These are phyloP conservation scores for Taeniopygia guttata DNA, from an alignment of 2,797 vertebrate genomes.

Conservation along the genomic window DNA sequence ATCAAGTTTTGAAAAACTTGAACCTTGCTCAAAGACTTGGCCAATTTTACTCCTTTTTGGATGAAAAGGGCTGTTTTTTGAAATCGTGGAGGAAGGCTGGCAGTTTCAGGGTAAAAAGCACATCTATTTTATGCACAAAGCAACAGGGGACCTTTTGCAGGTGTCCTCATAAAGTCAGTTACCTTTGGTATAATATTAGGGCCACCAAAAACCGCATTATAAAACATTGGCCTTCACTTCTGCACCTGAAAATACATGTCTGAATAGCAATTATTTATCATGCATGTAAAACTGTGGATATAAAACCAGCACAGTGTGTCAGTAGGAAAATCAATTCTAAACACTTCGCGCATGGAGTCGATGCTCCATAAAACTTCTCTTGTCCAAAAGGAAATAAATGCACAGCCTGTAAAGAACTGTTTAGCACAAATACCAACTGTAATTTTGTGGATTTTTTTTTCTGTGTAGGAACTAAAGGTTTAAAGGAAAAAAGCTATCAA, in stretches of 20 bases:
- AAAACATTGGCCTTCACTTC: not conserved
- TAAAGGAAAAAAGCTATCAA: not conserved
- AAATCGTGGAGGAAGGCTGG: not conserved
- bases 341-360: not conserved
- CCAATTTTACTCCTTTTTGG: not conserved
- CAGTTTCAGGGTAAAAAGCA: not conserved
- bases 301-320: not conserved
- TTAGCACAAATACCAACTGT: not conserved
- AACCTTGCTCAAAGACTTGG: not conserved
- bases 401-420: not conserved
- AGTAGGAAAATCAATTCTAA: not conserved
- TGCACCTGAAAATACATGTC: not conserved
- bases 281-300: not conserved
- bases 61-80: not conserved
- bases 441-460: not conserved
- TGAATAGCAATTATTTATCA: not conserved
- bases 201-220: not conserved
- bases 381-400: not conserved
- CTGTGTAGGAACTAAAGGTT: not conserved
- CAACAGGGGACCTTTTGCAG: not conserved
- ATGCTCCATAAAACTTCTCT: constrained; percentile 5
- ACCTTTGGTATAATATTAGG: not conserved
- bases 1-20: not conserved
- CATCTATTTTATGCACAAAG: not conserved
- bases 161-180: not conserved